Evolutionary conservation across 2,888 invertebrate species (phyloP), one percentile per base, ranked within the genome.

Genomic region (Chaetogeoica ovagalla): DNA sequence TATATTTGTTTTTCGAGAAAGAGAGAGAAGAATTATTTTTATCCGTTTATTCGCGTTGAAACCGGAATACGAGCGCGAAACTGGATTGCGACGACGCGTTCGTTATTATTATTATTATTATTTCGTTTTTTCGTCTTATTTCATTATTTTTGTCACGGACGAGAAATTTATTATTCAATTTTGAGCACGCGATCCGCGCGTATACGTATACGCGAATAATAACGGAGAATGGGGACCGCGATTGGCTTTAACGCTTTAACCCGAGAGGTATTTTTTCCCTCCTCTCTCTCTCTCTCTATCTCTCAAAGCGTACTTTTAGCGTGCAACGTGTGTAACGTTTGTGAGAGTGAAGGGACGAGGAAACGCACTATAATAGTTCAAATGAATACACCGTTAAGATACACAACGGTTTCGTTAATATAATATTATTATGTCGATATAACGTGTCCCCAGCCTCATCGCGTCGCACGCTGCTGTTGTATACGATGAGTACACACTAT

Each of bases 161-260:
- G 30, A 30, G 72, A 52, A 73, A 73, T 62, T 30, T 73, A 74
- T 74, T 4, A 4, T 74, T 74, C 73, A 55, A 74, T 74, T 65
- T 55, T 4, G 21, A 55, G 21, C 63, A 17, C 63, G n/a, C 60
- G 19, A 72, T 37, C 15, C 43, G 1, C 30, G 19, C n/a, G 43
- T n/a, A 19, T 13, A 6, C 13, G 30, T 19, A n/a, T 4, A 21
- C 11, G 19, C n/a, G 21, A 57, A 52, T 74, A 55, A 55, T 55
- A 39, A 63, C 37, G 23, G 52, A 37, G 43, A 43, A 2, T 43
- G 43, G 65, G 43, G 65, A 57, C 39, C 75, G 57, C 75, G 57
- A 66, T 75, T 75, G 66, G 66, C 66, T 75, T 75, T 75, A 75
- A 30, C 30, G 30, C 30, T n/a, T n/a, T n/a, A 66, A 66, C 57